Conservation (phyloP, 1,140 invertebrate species). For the Pissodes strobi region DNA sequence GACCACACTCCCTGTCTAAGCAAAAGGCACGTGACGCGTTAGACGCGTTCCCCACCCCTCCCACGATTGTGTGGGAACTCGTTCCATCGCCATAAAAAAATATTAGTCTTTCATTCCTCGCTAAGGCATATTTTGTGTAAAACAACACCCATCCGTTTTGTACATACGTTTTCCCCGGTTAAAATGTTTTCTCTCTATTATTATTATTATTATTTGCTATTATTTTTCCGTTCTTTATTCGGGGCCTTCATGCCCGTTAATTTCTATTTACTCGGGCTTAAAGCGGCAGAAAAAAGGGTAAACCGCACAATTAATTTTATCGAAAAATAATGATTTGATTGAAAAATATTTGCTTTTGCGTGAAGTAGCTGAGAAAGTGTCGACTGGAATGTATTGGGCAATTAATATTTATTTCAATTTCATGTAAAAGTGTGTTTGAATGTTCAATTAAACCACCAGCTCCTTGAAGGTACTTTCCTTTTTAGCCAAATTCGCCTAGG, state of each 20-base stretch:
- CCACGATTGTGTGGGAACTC: conserved; percentile 2
- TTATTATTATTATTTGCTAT: conserved; percentile 10
- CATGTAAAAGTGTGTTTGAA: too few species aligned
- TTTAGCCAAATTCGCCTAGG: too few species aligned
- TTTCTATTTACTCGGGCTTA: conserved; percentile 5
- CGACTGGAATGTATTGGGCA: too few species aligned
- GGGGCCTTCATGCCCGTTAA: neutral
- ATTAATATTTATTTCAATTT: too few species aligned
- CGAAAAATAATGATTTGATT: too few species aligned
- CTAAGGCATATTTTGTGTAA: conserved; percentile 26
- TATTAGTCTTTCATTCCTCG: conserved; percentile 28
- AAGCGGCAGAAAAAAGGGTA: conserved; percentile 17
- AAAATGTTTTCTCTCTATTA: conserved; percentile 19
- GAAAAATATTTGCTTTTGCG: too few species aligned
- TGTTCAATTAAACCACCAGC: too few species aligned
- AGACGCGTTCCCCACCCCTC: neutral
- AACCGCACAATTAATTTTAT: conserved; percentile 18
- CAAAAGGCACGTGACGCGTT: conserved; percentile 23
- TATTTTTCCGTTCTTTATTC: conserved; percentile 4
- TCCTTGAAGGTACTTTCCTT: too few species aligned
- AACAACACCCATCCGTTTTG: conserved; percentile 14
- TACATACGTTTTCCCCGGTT: neutral
- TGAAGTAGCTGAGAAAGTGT: too few species aligned
- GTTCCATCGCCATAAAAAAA: conserved; percentile 17
- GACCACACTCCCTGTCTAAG: conserved; percentile 25